Percentiles rank a stretch among this genome's conserved stretches.
These are phyloP conservation scores for Callorhinus ursinus DNA, from an alignment of 2,113 vertebrate genomes.

Conservation along the genomic window DNA sequence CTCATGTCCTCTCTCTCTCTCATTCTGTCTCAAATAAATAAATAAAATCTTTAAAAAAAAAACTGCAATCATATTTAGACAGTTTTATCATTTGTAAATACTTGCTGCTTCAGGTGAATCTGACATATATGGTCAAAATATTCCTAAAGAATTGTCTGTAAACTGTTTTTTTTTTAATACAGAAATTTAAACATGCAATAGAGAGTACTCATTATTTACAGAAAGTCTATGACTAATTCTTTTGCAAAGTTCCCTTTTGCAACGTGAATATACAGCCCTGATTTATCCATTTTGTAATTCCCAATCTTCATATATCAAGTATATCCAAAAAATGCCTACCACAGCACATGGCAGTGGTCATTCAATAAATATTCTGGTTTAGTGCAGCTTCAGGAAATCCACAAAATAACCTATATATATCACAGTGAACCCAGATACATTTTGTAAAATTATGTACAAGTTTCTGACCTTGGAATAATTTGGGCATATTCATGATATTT, in stretches of 20 bases:
- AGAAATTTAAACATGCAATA: neutral
- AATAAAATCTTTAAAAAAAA: no score
- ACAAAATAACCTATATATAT: neutral
- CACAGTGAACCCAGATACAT: neutral
- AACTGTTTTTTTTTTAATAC: neutral
- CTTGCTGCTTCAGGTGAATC: neutral
- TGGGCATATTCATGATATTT: neutral
- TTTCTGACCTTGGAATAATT: neutral
- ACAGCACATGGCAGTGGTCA: neutral
- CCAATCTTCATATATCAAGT: neutral
- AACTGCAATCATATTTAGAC: neutral
- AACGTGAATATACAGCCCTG: neutral
- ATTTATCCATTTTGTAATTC: neutral
- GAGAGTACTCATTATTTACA: constrained; percentile 1
- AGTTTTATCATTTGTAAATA: constrained; percentile 50
- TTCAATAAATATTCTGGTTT: neutral
- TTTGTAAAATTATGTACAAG: neutral
- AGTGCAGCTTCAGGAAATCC: neutral
- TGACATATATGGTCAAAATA: neutral
- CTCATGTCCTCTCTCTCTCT: no score
- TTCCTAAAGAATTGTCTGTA: neutral
- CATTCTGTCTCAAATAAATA: no score
- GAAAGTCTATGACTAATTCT: neutral
- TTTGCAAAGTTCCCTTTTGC: neutral
- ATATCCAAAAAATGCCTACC: neutral